These are phyloP conservation scores for Oedothorax gibbosus DNA, from an alignment of 1,140 invertebrate species.

Conservation along the genomic window DNA sequence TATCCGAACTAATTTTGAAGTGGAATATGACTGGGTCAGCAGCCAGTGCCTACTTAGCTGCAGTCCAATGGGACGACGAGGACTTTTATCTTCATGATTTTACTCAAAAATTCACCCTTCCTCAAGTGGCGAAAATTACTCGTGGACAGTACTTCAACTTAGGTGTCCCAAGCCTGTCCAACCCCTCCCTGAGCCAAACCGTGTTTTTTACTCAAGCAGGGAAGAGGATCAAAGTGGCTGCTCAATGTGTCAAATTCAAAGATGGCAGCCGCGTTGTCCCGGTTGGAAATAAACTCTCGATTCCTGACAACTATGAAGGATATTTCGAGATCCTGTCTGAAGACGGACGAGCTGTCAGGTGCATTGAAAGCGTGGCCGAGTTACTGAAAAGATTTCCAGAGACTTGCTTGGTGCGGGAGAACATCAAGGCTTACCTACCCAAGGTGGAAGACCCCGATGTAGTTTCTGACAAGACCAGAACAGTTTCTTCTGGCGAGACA, in stretches of 20 bases:
- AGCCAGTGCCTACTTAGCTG: slow-evolving; percentile 63
- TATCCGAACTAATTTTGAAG: slow-evolving; percentile 13
- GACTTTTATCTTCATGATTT: slow-evolving; percentile 83
- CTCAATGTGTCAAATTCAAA: slow-evolving; percentile 90
- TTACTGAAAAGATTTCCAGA: slow-evolving; percentile 81
- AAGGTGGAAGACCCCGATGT: slow-evolving; percentile 73
- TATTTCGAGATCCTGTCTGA: slow-evolving; percentile 95
- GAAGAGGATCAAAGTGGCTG: slow-evolving; percentile 83
- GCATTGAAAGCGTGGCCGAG: slow-evolving; percentile 88
- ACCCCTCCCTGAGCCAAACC: slow-evolving; percentile 84
- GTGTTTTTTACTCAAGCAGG: slow-evolving; percentile 86
- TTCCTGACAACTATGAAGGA: slow-evolving; percentile 90
- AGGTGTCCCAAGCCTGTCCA: slow-evolving; percentile 85
- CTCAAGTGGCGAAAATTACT: slow-evolving; percentile 88
- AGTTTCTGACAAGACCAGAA: slow-evolving; percentile 78
- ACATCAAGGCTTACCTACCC: slow-evolving; percentile 79
- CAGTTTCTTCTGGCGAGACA: slow-evolving; percentile 82
- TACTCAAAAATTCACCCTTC: slow-evolving; percentile 81
- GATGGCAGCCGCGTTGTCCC: slow-evolving; percentile 81
- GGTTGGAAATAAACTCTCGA: slow-evolving; percentile 84
- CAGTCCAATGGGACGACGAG: slow-evolving; percentile 82
- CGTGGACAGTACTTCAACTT: slow-evolving; percentile 92
- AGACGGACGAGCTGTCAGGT: slow-evolving; percentile 87
- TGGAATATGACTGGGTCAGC: slow-evolving; percentile 34
- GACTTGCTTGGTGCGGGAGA: slow-evolving; percentile 86